Evolutionary conservation across 2,888 invertebrate species (phyloP), one percentile per base, ranked within the genome.

Genomic region (Sturmia bella): DNA sequence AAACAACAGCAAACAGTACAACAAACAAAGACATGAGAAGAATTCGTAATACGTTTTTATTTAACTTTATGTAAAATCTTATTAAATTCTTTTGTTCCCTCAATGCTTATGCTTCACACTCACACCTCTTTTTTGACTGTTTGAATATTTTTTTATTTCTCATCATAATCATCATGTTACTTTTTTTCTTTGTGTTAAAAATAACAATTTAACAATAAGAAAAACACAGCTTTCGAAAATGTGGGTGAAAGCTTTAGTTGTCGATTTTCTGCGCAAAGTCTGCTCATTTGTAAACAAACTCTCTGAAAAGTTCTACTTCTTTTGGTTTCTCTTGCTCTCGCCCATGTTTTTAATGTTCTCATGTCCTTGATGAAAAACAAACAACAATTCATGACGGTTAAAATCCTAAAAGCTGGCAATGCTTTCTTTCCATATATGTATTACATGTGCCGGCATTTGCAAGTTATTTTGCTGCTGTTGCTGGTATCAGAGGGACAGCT

Each of bases 191-290:
- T 59, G 13, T 27, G 13, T 21, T 48, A 39, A 11, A 27, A 64
- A 32, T 7, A 45, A 1, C 4, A 6, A 19, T n/a, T 7, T 7
- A 32, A 32, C 5, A 32, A 7, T 32, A 7, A 5, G 9, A 32
- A 32, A 1, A 32, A 0, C 19, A 43, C 68, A 74, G 75, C 78
- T 74, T 64, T 80, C 56, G 6, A 37, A 84, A 84, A 84, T 83
- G 81, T 84, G 83, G 84, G 84, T 84, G 84, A 84, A 84, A 84
- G 84, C 79, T 84, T 84, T 59, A 5, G n/a, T 66, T 19, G 11
- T 63, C 9, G n/a, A 70, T 50, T 66, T 72, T 21, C 69, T 72
- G 79, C 69, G 61, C 74, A 61, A 69, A 68, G 57, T 43, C 41
- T n/a, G 52, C 72, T 73, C 75, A 61, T 39, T 72, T 59, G 24